phyloP scores from a whole-genome alignment of 2,888 invertebrate species.

The Diarsia brunnea region DNA sequence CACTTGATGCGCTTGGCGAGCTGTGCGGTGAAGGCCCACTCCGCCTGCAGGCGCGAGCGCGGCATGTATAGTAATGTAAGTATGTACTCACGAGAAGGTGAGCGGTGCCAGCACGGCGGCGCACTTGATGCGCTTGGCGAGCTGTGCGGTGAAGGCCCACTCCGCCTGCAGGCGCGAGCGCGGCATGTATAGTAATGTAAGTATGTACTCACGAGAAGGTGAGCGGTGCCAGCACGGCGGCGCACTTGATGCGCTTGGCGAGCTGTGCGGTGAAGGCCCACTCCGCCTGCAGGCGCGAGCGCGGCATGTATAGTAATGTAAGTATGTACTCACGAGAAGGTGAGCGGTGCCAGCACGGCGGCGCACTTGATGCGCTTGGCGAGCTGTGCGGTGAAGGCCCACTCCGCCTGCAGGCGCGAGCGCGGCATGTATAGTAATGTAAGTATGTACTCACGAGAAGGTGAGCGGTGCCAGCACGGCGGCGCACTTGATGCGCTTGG shows the following conservation, averaged over 20 bases:
- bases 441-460: slow-evolving; percentile 94
- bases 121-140: too few relatives aligned
- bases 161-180: too few relatives aligned
- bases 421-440: slow-evolving; percentile 94
- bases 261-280: slow-evolving; percentile 96
- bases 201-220: slow-evolving; percentile 94
- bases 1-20: too few relatives aligned
- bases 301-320: too few relatives aligned
- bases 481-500: slow-evolving; percentile 94
- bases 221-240: slow-evolving; percentile 93
- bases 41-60: too few relatives aligned
- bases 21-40: too few relatives aligned
- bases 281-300: slow-evolving; percentile 95
- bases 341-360: slow-evolving; percentile 93
- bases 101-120: too few relatives aligned
- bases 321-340: slow-evolving; percentile 94
- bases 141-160: too few relatives aligned
- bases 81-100: too few relatives aligned
- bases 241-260: slow-evolving; percentile 94
- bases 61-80: too few relatives aligned
- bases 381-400: slow-evolving; percentile 95
- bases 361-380: slow-evolving; percentile 95
- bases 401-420: slow-evolving; percentile 95
- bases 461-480: slow-evolving; percentile 93
- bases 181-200: too few relatives aligned